Evolutionary conservation across 2,113 vertebrate species (phyloP).

Genomic region (Eclectus roratus): DNA sequence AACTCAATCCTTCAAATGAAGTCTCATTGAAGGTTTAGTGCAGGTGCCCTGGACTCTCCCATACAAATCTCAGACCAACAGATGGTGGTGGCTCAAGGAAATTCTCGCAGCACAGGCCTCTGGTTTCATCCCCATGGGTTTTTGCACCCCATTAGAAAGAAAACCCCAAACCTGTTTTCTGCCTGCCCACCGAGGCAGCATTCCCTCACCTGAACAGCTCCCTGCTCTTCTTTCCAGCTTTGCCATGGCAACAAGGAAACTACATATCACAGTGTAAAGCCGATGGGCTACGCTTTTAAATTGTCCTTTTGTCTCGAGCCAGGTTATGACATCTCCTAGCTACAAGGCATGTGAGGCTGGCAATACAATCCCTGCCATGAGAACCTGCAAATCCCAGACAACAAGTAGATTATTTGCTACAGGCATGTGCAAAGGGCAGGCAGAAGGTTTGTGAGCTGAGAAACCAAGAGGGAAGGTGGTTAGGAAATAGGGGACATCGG

Average conservation of each 20-base stretch:
- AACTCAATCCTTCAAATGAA: background rate
- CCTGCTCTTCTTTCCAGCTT: background rate
- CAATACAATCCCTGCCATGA: fast-evolving
- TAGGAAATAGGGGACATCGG: background rate
- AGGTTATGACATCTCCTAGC: background rate
- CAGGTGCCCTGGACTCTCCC: background rate
- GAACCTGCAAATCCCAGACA: background rate
- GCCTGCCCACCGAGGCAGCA: fast-evolving
- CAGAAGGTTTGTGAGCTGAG: background rate
- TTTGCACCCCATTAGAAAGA: background rate
- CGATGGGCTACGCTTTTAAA: background rate
- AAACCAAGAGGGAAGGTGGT: background rate
- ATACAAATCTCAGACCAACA: background rate
- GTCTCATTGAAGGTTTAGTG: background rate
- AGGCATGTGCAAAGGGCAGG: background rate
- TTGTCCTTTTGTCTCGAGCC: background rate
- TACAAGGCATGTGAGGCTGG: background rate
- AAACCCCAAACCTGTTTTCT: background rate
- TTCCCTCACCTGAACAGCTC: background rate
- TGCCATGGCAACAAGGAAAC: constrained; percentile 52
- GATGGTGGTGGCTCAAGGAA: background rate
- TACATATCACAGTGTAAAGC: background rate
- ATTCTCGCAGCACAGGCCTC: background rate
- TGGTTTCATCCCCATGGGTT: background rate
- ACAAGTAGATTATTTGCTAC: background rate